Conservation (phyloP, 2,888 invertebrate species). For the Alviniconcha strummeri region DNA sequence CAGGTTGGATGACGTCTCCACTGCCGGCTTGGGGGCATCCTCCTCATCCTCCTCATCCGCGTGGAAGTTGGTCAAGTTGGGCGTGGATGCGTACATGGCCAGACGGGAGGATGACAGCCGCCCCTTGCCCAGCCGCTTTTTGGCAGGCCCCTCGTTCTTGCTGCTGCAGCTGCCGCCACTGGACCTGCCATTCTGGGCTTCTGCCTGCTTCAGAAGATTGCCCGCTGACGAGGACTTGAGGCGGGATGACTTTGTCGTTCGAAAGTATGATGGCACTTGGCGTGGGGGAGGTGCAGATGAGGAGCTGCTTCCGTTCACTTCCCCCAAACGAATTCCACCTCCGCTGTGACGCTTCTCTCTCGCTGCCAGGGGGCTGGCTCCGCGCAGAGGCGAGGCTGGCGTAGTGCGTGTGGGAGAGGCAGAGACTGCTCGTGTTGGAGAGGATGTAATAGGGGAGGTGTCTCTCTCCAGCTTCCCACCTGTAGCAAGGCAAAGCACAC, state of each 20-base stretch:
- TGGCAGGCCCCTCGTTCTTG: not conserved
- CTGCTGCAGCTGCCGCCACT: not conserved
- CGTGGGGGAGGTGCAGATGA: conserved; percentile 17
- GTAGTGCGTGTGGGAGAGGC: not conserved
- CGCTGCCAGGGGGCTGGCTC: not conserved
- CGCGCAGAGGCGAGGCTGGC: not conserved
- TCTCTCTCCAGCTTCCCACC: conserved; percentile 13
- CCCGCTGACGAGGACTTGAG: conserved; percentile 30
- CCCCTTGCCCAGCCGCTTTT: conserved; percentile 8
- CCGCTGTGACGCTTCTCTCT: conserved; percentile 10
- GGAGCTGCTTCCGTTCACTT: not conserved
- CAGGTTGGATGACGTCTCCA: conserved; percentile 37
- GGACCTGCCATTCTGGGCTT: not conserved
- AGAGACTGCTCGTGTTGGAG: not conserved
- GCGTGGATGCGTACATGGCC: conserved; percentile 54
- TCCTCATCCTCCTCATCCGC: conserved; percentile 1
- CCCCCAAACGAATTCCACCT: not conserved
- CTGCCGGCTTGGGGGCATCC: conserved; percentile 44
- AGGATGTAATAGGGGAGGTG: not conserved
- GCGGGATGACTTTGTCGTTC: conserved; percentile 36
- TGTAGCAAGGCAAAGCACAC: not conserved
- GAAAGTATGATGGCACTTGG: conserved; percentile 38
- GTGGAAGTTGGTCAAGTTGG: conserved; percentile 48
- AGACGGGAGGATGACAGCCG: conserved; percentile 39
- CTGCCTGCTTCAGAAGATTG: conserved; percentile 12